phyloP scores from a whole-genome alignment of 2,888 invertebrate species.

The Macaria notata region DNA sequence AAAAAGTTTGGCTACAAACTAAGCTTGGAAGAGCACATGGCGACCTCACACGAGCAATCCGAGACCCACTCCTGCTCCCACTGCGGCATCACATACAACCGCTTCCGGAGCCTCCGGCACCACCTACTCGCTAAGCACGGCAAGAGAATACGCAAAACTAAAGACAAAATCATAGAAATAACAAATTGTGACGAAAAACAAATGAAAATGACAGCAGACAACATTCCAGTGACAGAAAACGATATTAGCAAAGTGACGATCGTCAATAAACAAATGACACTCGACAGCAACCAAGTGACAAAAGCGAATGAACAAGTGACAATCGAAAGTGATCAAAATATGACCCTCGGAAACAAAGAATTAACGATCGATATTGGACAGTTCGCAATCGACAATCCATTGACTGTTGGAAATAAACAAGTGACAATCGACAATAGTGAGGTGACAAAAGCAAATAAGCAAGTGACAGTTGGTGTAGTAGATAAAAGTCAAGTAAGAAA shows the following conservation, averaged over 20 bases:
- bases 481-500: too few relatives aligned
- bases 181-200: background rate
- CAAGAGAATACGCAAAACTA: constrained; percentile 31
- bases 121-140: constrained; percentile 60
- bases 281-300: too few relatives aligned
- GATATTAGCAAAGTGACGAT: background rate
- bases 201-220: background rate
- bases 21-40: constrained; percentile 65
- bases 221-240: background rate
- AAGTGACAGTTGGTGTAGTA: too few relatives aligned
- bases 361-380: too few relatives aligned
- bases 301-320: too few relatives aligned
- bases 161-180: constrained; percentile 15
- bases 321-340: too few relatives aligned
- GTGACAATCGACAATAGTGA: too few relatives aligned
- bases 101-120: constrained; percentile 55
- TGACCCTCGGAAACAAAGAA: too few relatives aligned
- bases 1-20: constrained; percentile 72
- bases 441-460: too few relatives aligned
- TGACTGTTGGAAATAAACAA: too few relatives aligned
- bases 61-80: constrained; percentile 51
- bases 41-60: constrained; percentile 56
- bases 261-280: too few relatives aligned
- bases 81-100: constrained; percentile 61
- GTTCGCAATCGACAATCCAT: too few relatives aligned